Percentiles rank a stretch among this genome's conserved stretches.
Conservation (phyloP, 2,113 vertebrate species). For the Turdus rufiventris region DNA sequence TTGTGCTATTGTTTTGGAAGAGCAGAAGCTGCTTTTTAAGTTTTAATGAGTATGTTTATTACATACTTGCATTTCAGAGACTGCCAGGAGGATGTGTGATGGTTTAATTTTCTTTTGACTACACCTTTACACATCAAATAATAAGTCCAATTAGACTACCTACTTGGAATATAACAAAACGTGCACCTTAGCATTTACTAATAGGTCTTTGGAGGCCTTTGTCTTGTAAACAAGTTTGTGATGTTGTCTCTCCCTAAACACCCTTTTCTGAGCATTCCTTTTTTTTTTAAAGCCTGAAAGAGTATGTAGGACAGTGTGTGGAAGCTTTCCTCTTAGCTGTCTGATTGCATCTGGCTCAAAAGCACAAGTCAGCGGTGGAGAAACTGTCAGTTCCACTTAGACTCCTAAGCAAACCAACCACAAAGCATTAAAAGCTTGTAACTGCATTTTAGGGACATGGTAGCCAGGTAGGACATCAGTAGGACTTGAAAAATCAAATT, state of each 20-base stretch:
- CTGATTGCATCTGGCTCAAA: conserved; percentile 30
- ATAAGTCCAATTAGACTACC: not conserved
- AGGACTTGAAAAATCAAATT: not conserved
- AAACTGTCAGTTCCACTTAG: not conserved
- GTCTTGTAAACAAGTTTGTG: not conserved
- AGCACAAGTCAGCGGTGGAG: not conserved
- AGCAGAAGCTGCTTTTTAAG: not conserved
- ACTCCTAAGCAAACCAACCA: not conserved
- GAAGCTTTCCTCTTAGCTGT: conserved; percentile 23
- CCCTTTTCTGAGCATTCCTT: not conserved
- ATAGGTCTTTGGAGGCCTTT: not conserved
- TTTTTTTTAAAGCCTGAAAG: not conserved
- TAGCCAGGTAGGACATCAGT: not conserved
- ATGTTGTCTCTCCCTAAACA: not conserved
- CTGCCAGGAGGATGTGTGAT: not conserved
- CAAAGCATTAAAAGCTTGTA: not conserved
- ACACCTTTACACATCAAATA: not conserved
- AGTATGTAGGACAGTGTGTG: conserved; percentile 4
- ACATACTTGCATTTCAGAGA: not conserved
- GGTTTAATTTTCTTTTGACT: conserved; percentile 22
- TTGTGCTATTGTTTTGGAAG: not conserved
- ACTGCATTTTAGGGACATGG: not conserved
- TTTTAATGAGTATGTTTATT: not conserved
- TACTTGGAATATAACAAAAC: not conserved
- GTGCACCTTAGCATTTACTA: not conserved